phyloP scores from a whole-genome alignment of 2,888 invertebrate genomes.

The Rotaria socialis region DNA sequence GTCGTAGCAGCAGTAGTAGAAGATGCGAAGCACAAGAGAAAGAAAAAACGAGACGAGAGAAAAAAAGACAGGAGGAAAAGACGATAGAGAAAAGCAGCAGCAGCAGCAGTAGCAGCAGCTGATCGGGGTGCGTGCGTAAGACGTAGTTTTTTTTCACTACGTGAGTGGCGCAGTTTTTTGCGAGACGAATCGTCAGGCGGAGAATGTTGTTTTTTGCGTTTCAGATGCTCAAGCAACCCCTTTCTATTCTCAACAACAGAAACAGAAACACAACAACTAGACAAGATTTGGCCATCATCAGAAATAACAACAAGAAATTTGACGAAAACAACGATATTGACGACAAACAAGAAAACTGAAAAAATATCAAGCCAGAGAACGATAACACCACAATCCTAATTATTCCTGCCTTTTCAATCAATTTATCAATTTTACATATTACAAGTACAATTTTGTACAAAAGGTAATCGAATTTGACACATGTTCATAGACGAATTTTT shows the following conservation, averaged over 20 bases:
- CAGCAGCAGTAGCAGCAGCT: background rate
- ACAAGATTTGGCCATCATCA: background rate
- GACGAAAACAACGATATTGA: background rate
- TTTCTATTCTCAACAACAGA: background rate
- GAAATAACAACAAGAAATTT: background rate
- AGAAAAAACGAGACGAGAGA: background rate
- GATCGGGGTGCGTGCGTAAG: background rate
- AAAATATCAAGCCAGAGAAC: background rate
- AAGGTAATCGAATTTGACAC: background rate
- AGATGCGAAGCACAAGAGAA: background rate
- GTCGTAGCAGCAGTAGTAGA: background rate
- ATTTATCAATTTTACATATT: background rate
- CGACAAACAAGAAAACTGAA: background rate
- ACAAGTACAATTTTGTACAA: background rate
- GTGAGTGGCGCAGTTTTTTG: slow-evolving; percentile 1
- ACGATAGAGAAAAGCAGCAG: slow-evolving; percentile 3
- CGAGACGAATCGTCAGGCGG: background rate
- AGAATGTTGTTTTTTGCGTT: slow-evolving; percentile 25
- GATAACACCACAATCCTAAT: background rate
- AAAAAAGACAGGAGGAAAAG: background rate
- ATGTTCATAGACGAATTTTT: background rate
- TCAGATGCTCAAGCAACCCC: slow-evolving; percentile 16
- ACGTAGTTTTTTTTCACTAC: background rate
- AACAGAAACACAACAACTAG: background rate
- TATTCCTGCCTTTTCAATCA: background rate